These are phyloP conservation scores for Malacosoma neustria DNA, from an alignment of 2,888 invertebrate species.

Conservation along the genomic window DNA sequence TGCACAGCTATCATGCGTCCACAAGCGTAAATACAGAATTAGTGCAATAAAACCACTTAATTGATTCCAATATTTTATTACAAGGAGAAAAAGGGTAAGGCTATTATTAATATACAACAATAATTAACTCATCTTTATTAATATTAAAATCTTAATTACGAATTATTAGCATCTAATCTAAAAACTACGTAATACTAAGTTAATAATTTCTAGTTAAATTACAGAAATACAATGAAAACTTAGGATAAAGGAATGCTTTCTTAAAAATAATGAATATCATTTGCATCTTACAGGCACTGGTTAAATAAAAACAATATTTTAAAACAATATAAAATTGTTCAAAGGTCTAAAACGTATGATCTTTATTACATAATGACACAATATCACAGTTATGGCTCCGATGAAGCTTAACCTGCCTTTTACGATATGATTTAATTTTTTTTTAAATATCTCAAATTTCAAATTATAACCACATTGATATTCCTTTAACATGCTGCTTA, in stretches of 20 bases:
- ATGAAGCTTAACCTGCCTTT: slow-evolving; percentile 13
- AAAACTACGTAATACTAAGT: slow-evolving; percentile 33
- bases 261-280: slow-evolving; percentile 56
- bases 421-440: not conserved
- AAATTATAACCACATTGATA: no score
- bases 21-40: slow-evolving; percentile 33
- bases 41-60: slow-evolving; percentile 58
- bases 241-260: slow-evolving; percentile 36
- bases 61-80: slow-evolving; percentile 47
- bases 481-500: no score
- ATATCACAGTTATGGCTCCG: slow-evolving; percentile 59
- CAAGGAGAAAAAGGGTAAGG: slow-evolving; percentile 24
- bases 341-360: not conserved
- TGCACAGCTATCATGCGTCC: slow-evolving; percentile 9
- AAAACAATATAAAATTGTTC: slow-evolving; percentile 12
- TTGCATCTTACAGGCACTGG: slow-evolving; percentile 68
- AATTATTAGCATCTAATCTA: slow-evolving; percentile 29
- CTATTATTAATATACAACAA: slow-evolving; percentile 31
- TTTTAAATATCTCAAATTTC: no score
- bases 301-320: slow-evolving; percentile 25
- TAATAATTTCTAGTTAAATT: slow-evolving; percentile 29
- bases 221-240: slow-evolving; percentile 32
- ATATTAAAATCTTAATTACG: slow-evolving; percentile 16
- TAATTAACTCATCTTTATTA: slow-evolving; percentile 40
- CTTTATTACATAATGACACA: slow-evolving; percentile 27